A percentile compares a stretch with the other conserved stretches of the same genome.
Conservation (phyloP, 2,888 invertebrate genomes). For the Desoria tigrina region DNA sequence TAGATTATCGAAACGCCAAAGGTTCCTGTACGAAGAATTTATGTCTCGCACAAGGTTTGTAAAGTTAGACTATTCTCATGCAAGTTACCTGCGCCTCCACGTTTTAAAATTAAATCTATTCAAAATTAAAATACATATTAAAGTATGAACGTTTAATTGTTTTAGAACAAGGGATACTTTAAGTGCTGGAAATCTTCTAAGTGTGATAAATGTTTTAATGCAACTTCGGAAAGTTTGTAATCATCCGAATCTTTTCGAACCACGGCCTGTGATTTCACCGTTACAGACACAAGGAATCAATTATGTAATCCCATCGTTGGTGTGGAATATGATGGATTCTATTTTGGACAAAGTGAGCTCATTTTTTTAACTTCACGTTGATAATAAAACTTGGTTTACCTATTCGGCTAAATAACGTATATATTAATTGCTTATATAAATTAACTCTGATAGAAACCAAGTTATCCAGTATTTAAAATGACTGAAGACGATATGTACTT, state of each 20-base stretch:
- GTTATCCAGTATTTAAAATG: conserved; percentile 27
- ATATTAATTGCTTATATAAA: too few species aligned
- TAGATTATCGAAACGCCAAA: conserved; percentile 89
- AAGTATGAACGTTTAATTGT: background rate
- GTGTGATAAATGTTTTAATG: conserved; percentile 95
- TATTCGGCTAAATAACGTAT: background rate
- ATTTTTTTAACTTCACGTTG: too few species aligned
- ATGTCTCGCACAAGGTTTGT: conserved; percentile 92
- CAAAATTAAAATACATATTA: background rate
- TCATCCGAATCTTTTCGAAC: conserved; percentile 97
- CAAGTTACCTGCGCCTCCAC: too few species aligned
- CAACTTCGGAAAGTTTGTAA: conserved; percentile 96
- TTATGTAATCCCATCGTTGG: conserved; percentile 70
- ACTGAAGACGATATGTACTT: conserved; percentile 26
- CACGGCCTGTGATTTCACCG: conserved; percentile 90
- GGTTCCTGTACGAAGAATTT: conserved; percentile 97
- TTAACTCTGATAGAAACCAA: conserved; percentile 16
- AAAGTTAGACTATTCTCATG: too few species aligned
- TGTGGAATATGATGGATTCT: conserved; percentile 70
- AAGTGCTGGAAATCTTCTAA: conserved; percentile 86
- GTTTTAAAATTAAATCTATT: too few species aligned
- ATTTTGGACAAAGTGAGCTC: conserved; percentile 71
- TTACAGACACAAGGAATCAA: conserved; percentile 81
- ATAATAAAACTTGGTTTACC: background rate
- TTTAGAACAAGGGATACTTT: conserved; percentile 88